These are phyloP conservation scores for Ellobium chinense DNA, from an alignment of 2,888 invertebrate genomes.

Conservation along the genomic window DNA sequence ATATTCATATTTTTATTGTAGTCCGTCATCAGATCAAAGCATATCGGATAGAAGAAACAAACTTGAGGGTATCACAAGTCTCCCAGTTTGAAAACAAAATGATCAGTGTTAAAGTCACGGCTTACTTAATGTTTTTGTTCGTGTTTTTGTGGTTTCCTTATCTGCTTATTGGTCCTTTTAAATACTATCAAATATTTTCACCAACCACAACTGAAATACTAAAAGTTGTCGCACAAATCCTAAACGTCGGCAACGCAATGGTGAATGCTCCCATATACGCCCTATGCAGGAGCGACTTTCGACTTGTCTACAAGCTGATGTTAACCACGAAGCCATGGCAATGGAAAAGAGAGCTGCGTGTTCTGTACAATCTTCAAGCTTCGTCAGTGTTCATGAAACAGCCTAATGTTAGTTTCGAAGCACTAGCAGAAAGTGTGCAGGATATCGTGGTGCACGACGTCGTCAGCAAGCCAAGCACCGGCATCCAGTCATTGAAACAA, in stretches of 20 bases:
- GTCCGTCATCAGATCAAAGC: not conserved
- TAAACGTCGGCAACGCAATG: not conserved
- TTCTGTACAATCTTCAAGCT: no score
- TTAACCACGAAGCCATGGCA: not conserved
- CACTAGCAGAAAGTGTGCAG: no score
- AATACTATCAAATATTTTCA: not conserved
- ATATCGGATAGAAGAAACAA: not conserved
- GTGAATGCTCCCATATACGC: not conserved
- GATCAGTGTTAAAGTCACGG: not conserved
- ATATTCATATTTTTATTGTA: not conserved
- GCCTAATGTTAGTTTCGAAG: no score
- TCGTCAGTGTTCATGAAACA: no score
- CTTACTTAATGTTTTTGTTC: not conserved
- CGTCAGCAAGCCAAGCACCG: no score
- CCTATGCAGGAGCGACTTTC: not conserved
- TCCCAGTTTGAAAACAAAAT: not conserved
- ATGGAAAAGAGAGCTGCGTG: not conserved
- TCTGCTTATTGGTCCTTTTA: not conserved
- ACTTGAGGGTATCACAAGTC: not conserved
- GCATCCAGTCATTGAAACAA: no score
- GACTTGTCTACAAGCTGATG: not conserved
- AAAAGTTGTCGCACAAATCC: not conserved
- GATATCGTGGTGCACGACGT: no score
- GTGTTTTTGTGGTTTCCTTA: constrained; percentile 10
- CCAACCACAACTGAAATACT: not conserved